Percentiles rank a stretch among this genome's conserved stretches.
Conservation (phyloP, 2,888 invertebrate species). For the Ormyrus thymus region DNA sequence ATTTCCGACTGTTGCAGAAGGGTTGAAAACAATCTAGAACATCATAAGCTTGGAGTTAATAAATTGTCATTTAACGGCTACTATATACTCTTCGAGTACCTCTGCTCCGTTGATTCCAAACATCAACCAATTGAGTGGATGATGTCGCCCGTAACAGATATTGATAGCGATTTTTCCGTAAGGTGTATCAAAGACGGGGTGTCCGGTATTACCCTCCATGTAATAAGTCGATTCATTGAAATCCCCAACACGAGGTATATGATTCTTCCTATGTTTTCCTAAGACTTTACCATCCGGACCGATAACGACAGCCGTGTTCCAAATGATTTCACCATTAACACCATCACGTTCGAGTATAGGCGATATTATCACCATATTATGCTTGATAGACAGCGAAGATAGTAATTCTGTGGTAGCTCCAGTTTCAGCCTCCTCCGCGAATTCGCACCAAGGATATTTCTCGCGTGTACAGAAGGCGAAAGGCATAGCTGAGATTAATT, state of each 20-base stretch:
- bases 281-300: constrained; percentile 88
- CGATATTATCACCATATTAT: constrained; percentile 95
- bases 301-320: constrained; percentile 97
- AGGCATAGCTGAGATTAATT: constrained; percentile 87
- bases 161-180: constrained; percentile 94
- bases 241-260: constrained; percentile 93
- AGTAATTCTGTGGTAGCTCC: constrained; percentile 91
- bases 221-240: constrained; percentile 98
- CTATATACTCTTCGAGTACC: constrained; percentile 57
- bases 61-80: background rate
- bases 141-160: constrained; percentile 98
- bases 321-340: constrained; percentile 86
- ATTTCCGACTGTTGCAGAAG: constrained; percentile 89
- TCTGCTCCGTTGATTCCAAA: constrained; percentile 98
- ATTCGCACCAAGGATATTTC: constrained; percentile 94
- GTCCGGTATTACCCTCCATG: constrained; percentile 94
- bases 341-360: constrained; percentile 95
- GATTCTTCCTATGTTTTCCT: constrained; percentile 98
- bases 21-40: constrained; percentile 93
- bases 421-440: constrained; percentile 90
- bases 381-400: constrained; percentile 82
- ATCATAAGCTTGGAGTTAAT: background rate
- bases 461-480: constrained; percentile 98
- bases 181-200: constrained; percentile 92
- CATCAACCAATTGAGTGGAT: constrained; percentile 98